phyloP scores from a whole-genome alignment of 2,888 invertebrate genomes.

The Drosophila melanosoma region DNA sequence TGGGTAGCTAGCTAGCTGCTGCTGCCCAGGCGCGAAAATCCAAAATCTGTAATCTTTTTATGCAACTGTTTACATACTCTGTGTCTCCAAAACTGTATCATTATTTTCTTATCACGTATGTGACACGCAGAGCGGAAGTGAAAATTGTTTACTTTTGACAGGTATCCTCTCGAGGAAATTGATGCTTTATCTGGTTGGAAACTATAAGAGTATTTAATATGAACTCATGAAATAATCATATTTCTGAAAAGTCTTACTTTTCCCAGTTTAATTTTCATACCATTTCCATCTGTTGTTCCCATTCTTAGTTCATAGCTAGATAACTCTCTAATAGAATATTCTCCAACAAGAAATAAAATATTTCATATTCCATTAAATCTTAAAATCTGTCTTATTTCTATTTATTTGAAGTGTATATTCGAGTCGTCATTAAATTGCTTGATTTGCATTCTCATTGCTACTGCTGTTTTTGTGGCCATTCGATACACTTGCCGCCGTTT shows the following conservation, averaged over 20 bases:
- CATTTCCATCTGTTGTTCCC: neutral
- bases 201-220: too few species aligned
- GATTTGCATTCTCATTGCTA: conserved; percentile 7
- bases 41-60: conserved; percentile 73
- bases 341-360: too few species aligned
- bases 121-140: neutral
- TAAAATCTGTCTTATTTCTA: too few species aligned
- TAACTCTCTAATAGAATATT: too few species aligned
- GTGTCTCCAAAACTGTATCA: conserved; percentile 9
- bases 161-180: neutral
- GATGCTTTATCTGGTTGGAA: neutral
- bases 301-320: neutral
- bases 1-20: conserved; percentile 59
- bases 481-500: conserved; percentile 76
- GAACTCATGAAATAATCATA: neutral
- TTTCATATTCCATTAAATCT: too few species aligned
- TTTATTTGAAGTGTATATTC: conserved; percentile 17
- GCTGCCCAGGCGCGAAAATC: conserved; percentile 49
- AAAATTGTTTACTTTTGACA: neutral
- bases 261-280: neutral
- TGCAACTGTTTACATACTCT: conserved; percentile 72
- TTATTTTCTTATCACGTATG: neutral
- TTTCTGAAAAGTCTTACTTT: neutral
- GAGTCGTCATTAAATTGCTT: neutral
- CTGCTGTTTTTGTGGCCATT: conserved; percentile 57